Conservation (phyloP, 2,888 invertebrate genomes). For the Invenusta paracnida region DNA sequence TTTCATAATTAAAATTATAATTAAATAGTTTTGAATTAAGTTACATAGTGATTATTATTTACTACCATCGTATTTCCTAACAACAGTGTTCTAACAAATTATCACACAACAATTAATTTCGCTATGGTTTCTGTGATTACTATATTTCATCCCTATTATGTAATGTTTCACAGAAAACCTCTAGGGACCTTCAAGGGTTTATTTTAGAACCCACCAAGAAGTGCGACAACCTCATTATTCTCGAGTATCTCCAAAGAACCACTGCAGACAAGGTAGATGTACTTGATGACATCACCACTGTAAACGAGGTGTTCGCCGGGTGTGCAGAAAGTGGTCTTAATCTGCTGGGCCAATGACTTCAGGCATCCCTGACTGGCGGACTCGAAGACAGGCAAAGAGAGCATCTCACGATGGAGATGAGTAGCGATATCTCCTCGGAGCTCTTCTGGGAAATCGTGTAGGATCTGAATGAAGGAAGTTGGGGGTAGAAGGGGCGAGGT, state of each 20-base stretch:
- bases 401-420: constrained; percentile 87
- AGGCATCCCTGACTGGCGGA: constrained; percentile 87
- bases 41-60: no score
- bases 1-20: no score
- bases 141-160: no score
- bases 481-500: no score
- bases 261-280: constrained; percentile 89
- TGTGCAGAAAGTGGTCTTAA: constrained; percentile 87
- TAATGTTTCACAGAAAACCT: no score
- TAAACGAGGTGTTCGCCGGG: constrained; percentile 90
- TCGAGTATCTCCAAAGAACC: constrained; percentile 96
- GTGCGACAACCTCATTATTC: constrained; percentile 91
- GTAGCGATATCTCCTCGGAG: constrained; percentile 87
- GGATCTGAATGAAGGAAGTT: constrained; percentile 72
- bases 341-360: constrained; percentile 79
- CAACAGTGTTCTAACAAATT: no score
- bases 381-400: constrained; percentile 88
- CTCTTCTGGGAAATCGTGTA: constrained; percentile 92
- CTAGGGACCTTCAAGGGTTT: no score
- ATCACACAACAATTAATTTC: no score
- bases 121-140: no score
- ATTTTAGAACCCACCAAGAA: constrained; percentile 72
- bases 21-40: no score
- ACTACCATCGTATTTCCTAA: no score
- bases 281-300: constrained; percentile 84